These are phyloP conservation scores for Aleiodes leptofemur DNA, from an alignment of 2,888 invertebrate species.

Conservation along the genomic window DNA sequence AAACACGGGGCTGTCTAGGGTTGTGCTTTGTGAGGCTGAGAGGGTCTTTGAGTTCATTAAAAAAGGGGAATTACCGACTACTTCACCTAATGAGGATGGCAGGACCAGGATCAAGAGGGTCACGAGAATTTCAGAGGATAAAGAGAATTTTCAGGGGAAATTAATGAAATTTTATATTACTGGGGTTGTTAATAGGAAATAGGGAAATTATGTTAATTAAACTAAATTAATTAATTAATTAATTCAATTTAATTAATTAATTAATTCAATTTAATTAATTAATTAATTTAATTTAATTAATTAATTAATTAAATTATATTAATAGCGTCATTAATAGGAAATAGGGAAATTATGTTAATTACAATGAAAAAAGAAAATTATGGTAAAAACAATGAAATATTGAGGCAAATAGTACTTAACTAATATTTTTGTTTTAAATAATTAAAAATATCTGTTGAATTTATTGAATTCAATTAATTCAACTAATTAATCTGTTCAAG, in stretches of 20 bases:
- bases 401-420: no score
- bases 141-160: slow-evolving; percentile 46
- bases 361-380: not conserved
- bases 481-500: no score
- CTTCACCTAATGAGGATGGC: slow-evolving; percentile 45
- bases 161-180: slow-evolving; percentile 54
- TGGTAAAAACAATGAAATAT: no score
- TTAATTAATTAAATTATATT: slow-evolving; percentile 42
- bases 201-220: not conserved
- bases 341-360: not conserved
- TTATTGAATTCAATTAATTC: no score
- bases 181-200: slow-evolving; percentile 41
- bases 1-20: slow-evolving; percentile 75
- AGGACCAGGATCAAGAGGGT: slow-evolving; percentile 42
- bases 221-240: not conserved
- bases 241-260: no score
- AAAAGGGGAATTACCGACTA: slow-evolving; percentile 52
- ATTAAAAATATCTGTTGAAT: no score
- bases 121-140: not conserved
- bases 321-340: slow-evolving; percentile 42
- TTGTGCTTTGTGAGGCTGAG: slow-evolving; percentile 73
- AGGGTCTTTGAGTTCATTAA: slow-evolving; percentile 59
- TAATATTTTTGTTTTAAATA: no score
- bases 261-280: not conserved
- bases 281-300: no score